Conservation (phyloP, 2,113 vertebrate species). For the Phrynosoma blainvillii region DNA sequence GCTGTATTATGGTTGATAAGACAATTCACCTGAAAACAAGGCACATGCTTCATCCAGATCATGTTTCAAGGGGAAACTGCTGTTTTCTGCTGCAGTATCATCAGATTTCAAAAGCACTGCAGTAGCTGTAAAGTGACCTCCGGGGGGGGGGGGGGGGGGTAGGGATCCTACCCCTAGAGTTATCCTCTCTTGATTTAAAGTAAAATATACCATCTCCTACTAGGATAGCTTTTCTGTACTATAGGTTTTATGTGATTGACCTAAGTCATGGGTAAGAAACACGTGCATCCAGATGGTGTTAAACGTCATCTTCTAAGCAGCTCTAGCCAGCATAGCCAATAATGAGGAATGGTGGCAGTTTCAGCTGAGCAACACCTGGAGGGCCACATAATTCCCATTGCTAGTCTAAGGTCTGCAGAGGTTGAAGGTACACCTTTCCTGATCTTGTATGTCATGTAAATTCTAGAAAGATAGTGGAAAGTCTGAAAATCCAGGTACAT, state of each 20-base stretch:
- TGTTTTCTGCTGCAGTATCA: not conserved
- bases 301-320: too few relatives aligned
- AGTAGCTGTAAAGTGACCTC: not conserved
- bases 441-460: conserved; percentile 44
- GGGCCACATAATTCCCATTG: not conserved
- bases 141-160: too few relatives aligned
- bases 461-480: conserved; percentile 17
- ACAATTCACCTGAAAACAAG: not conserved
- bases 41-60: too few relatives aligned
- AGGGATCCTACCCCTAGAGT: not conserved
- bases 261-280: not conserved
- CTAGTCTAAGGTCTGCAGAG: not conserved
- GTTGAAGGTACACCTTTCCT: conserved; percentile 24
- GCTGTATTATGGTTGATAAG: not conserved
- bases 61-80: too few relatives aligned
- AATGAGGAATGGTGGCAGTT: not conserved
- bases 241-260: not conserved
- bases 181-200: not conserved
- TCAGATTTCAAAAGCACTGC: not conserved
- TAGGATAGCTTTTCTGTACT: not conserved
- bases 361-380: not conserved
- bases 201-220: not conserved
- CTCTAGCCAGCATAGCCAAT: too few relatives aligned
- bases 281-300: too few relatives aligned
- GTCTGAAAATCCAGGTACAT: conserved; percentile 57